Evolutionary conservation across 2,888 invertebrate genomes (phyloP).

Genomic region (Amiota mariae): DNA sequence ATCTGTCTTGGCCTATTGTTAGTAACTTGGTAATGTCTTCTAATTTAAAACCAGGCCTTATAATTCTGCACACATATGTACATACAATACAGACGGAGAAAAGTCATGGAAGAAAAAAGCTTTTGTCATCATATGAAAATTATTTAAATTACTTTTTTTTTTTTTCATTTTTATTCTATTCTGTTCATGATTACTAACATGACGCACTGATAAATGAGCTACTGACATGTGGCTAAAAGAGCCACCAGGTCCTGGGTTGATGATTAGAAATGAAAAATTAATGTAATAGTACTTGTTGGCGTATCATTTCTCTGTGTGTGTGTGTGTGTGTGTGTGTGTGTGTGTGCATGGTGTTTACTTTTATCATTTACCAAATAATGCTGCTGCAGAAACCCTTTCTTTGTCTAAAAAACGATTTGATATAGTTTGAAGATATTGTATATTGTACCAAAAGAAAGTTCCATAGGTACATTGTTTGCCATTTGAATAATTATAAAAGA

Average conservation of each 20-base stretch:
- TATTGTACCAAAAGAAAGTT: no score
- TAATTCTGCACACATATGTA: background rate
- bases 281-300: conserved; percentile 32
- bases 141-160: conserved; percentile 52
- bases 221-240: background rate
- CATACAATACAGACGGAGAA: background rate
- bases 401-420: background rate
- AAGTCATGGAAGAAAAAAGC: conserved; percentile 28
- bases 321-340: no score
- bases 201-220: conserved; percentile 35
- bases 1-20: conserved; percentile 58
- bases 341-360: background rate
- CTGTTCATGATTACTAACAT: conserved; percentile 31
- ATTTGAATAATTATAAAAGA: conserved; percentile 50
- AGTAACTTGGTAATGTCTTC: conserved; percentile 59
- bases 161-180: conserved; percentile 3
- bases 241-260: background rate
- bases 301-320: no score
- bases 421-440: no score
- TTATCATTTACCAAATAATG: background rate
- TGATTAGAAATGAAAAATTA: conserved; percentile 49
- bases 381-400: conserved; percentile 11
- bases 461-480: background rate
- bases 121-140: conserved; percentile 53
- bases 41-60: conserved; percentile 37